A percentile compares a stretch with the other conserved stretches of the same genome.
Evolutionary conservation across 2,888 invertebrate genomes (phyloP).

Genomic region (Petrolisthes cinctipes): DNA sequence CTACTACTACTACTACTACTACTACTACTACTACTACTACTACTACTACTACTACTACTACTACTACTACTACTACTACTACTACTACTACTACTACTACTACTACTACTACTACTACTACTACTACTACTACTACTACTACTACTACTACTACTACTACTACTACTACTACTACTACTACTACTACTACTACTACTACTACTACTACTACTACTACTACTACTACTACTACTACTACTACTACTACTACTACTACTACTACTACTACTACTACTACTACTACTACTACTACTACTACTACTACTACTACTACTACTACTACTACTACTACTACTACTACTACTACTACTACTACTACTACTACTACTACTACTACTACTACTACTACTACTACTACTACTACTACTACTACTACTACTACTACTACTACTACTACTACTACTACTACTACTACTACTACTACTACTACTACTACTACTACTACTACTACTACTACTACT

Average conservation of each 20-base stretch:
- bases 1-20: not conserved
- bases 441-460: too few relatives aligned
- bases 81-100: not conserved
- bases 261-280: conserved; percentile 21
- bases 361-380: not conserved
- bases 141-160: not conserved
- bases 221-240: conserved; percentile 22
- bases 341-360: not conserved
- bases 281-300: conserved; percentile 22
- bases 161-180: conserved; percentile 3
- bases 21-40: not conserved
- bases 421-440: too few relatives aligned
- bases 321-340: not conserved
- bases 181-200: not conserved
- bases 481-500: too few relatives aligned
- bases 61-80: not conserved
- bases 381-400: too few relatives aligned
- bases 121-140: not conserved
- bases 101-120: not conserved
- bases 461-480: too few relatives aligned
- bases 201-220: conserved; percentile 8
- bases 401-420: too few relatives aligned
- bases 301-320: conserved; percentile 12
- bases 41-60: not conserved
- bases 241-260: conserved; percentile 22